Conservation (phyloP, 1,140 invertebrate genomes). For the Drosophila varians region DNA sequence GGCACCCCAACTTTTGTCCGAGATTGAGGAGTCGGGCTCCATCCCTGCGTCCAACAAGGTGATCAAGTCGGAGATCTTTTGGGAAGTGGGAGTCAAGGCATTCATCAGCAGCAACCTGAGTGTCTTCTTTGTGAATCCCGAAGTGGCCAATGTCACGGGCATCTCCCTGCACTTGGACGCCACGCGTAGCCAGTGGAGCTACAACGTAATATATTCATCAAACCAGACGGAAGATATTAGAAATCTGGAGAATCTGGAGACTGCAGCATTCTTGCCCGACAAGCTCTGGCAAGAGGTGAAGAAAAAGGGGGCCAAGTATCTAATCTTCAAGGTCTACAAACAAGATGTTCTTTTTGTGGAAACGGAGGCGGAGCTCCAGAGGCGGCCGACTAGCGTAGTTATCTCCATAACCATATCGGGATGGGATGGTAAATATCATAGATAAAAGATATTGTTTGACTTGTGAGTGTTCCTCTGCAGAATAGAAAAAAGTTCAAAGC, state of each 20-base stretch:
- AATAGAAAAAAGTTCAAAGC: not conserved
- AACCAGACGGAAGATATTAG: slow-evolving; percentile 38
- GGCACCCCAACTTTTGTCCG: slow-evolving; percentile 38
- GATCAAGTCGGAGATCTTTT: slow-evolving; percentile 28
- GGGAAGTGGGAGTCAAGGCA: slow-evolving; percentile 50
- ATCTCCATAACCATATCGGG: slow-evolving; percentile 72
- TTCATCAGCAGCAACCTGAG: slow-evolving; percentile 58
- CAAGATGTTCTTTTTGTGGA: slow-evolving; percentile 74
- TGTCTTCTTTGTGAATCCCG: slow-evolving; percentile 76
- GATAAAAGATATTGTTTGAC: not conserved
- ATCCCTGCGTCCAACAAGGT: not conserved
- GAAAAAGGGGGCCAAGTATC: slow-evolving; percentile 11
- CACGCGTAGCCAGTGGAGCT: not conserved
- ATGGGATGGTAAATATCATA: slow-evolving; percentile 27
- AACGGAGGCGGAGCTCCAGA: slow-evolving; percentile 3
- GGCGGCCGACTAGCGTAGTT: slow-evolving; percentile 55
- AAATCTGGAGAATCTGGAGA: slow-evolving; percentile 39
- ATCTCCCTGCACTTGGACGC: slow-evolving; percentile 50
- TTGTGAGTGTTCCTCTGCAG: slow-evolving; percentile 6
- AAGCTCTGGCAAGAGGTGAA: slow-evolving; percentile 40
- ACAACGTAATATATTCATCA: slow-evolving; percentile 28
- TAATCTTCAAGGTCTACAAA: slow-evolving; percentile 73
- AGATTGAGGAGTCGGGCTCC: not conserved
- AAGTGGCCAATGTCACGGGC: slow-evolving; percentile 57
- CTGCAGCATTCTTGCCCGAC: slow-evolving; percentile 56